Evolutionary conservation across 2,113 vertebrate genomes (phyloP), one percentile per base, ranked within the genome.

Genomic region (Macrotis lagotis): DNA sequence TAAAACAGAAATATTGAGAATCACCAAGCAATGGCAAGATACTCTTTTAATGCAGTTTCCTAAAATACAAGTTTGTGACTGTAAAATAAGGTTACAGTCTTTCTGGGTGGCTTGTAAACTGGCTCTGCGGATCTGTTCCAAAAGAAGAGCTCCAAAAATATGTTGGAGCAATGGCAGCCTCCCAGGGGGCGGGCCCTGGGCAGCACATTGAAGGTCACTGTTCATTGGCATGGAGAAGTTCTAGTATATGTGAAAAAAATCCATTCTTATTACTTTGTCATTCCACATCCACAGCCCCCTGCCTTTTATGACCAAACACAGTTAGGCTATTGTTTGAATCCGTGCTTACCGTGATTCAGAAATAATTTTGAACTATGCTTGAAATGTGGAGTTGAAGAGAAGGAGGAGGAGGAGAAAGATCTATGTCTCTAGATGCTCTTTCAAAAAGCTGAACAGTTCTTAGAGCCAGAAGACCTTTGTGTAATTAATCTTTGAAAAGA

Each of bases 301-400:
- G 66, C 66, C 66, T 83, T 83, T 83, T 83, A 83, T 83, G 66
- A 83, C 66, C 66, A 83, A 83, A 83, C 66, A 83, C 66, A 83
- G 66, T 83, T 83, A 44, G 44, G 7, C 37, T 83, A 8, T 83
- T 83, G 66, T 83, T 83, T 83, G 66, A 44, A 83, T 83, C 66
- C 4, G 37, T 44, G 6, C 66, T 83, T 44, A 44, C 66, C 1
- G 10, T 83, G n/a, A 83, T 83, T 83, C 19, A 24, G 66, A 83
- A 83, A 83, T 83, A 83, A 83, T 44, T 83, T 83, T 44, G 66
- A 83, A n/a, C 66, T 83, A 83, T 44, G n/a, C 19, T 83, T 44
- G 66, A 83, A 44, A 83, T 83, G 66, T 83, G n/a, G 66, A 83
- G 37, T 44, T 24, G 31, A 66, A 37, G 31, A 74, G 37, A 37